A percentile compares a stretch with the other conserved stretches of the same genome.
Evolutionary conservation across 2,113 vertebrate genomes (phyloP).

Genomic region (Solenodon paradoxus): DNA sequence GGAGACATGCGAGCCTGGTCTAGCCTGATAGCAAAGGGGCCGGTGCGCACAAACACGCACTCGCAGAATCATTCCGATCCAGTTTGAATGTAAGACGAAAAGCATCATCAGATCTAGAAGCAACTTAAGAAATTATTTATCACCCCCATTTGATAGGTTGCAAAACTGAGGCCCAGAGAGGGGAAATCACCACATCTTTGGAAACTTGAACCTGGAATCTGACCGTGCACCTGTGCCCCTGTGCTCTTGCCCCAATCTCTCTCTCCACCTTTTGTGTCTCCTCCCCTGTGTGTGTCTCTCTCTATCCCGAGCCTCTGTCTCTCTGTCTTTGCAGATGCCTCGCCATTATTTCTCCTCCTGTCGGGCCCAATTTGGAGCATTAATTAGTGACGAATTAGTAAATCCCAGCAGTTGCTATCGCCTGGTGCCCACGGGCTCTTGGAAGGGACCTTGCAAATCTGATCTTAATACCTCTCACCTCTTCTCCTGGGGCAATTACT

Average conservation of each 20-base stretch:
- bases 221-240: not conserved
- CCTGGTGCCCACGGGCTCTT: conserved; percentile 72
- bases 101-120: not conserved
- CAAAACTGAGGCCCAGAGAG: not conserved
- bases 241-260: rapidly evolving
- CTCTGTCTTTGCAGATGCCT: not conserved
- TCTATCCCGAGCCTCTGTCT: not conserved
- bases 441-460: conserved; percentile 74
- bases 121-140: not conserved
- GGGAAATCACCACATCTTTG: not conserved
- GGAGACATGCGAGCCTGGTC: not conserved
- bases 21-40: not conserved
- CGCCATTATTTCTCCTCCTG: not conserved
- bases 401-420: conserved; percentile 68
- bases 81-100: not conserved
- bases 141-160: not conserved
- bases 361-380: conserved; percentile 72
- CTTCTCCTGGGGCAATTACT: conserved; percentile 79
- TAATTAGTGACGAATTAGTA: conserved; percentile 84
- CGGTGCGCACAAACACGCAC: not conserved
- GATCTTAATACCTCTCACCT: conserved; percentile 76
- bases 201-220: rapidly evolving
- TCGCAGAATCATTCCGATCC: not conserved
- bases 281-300: not conserved
- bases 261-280: not conserved